Evolutionary conservation across 2,797 vertebrate species (phyloP).

Genomic region (Benthosema pterotum): DNA sequence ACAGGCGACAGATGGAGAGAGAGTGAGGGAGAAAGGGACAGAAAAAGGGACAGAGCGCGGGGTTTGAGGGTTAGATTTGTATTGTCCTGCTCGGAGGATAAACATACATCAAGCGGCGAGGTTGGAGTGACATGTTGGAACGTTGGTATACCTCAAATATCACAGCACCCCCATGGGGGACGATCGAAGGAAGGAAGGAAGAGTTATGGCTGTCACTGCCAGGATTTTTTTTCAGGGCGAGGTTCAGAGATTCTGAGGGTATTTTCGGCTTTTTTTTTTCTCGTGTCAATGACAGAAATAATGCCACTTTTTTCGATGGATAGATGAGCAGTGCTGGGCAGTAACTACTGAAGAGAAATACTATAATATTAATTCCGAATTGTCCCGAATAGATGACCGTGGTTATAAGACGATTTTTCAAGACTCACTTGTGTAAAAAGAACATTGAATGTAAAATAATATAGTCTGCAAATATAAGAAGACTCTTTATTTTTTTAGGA

Average conservation of each 20-base stretch:
- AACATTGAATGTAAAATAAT: too few relatives aligned
- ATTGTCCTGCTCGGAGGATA: slow-evolving; percentile 72
- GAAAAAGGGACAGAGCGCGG: too few relatives aligned
- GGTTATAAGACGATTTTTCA: too few relatives aligned
- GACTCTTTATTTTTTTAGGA: too few relatives aligned
- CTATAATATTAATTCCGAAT: too few relatives aligned
- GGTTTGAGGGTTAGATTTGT: slow-evolving; percentile 65
- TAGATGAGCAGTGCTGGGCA: too few relatives aligned
- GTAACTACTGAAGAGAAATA: too few relatives aligned
- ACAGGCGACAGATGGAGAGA: slow-evolving; percentile 21
- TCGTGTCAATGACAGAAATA: slow-evolving; percentile 70
- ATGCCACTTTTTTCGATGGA: slow-evolving; percentile 65
- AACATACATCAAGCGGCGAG: slow-evolving; percentile 81
- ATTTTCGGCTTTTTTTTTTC: slow-evolving; percentile 8
- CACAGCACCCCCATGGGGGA: slow-evolving; percentile 68
- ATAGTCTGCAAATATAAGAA: too few relatives aligned
- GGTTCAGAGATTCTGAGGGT: slow-evolving; percentile 77
- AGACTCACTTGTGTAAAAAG: too few relatives aligned
- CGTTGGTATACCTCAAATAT: slow-evolving; percentile 74
- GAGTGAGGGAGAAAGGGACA: neutral
- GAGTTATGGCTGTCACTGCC: slow-evolving; percentile 77
- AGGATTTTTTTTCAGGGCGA: slow-evolving; percentile 83
- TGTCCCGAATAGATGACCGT: too few relatives aligned
- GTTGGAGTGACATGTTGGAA: slow-evolving; percentile 82
- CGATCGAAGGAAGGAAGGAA: too few relatives aligned